phyloP scores from a whole-genome alignment of 2,797 vertebrate genomes.

The Taeniopygia guttata region DNA sequence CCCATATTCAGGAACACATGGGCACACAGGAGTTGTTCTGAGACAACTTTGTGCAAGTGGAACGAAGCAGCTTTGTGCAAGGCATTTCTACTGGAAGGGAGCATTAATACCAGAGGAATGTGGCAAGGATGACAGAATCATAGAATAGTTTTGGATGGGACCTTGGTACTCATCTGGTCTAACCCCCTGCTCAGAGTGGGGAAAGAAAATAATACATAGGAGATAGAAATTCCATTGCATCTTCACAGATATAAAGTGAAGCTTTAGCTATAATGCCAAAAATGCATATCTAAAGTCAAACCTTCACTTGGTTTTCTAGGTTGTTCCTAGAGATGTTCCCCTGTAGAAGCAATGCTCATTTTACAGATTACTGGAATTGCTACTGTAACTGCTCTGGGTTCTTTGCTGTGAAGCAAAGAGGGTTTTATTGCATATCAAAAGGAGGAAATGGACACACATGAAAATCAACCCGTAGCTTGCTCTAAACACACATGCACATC shows the following conservation, averaged over 20 bases:
- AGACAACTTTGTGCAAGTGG: not conserved
- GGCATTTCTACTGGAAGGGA: not conserved
- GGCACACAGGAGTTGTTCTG: not conserved
- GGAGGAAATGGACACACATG: not conserved
- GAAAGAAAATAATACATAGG: not conserved
- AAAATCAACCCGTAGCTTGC: not conserved
- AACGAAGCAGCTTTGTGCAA: not conserved
- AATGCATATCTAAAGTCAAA: not conserved
- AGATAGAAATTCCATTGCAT: not conserved
- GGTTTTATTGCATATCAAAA: not conserved
- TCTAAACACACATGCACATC: conserved; percentile 44
- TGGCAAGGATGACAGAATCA: not conserved
- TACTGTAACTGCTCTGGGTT: not conserved
- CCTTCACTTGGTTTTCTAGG: not conserved
- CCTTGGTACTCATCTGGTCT: not conserved
- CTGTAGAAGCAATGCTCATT: not conserved
- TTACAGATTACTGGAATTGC: not conserved
- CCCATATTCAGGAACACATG: not conserved
- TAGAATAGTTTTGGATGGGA: not conserved
- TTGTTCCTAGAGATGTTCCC: not conserved
- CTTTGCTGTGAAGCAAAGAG: not conserved
- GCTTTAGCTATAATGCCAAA: not conserved
- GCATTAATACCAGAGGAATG: not conserved
- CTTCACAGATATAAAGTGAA: not conserved
- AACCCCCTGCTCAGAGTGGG: not conserved